Percentiles rank a stretch among this genome's conserved stretches.
Conservation (phyloP, 1,140 invertebrate genomes). For the Heliconius melpomene region DNA sequence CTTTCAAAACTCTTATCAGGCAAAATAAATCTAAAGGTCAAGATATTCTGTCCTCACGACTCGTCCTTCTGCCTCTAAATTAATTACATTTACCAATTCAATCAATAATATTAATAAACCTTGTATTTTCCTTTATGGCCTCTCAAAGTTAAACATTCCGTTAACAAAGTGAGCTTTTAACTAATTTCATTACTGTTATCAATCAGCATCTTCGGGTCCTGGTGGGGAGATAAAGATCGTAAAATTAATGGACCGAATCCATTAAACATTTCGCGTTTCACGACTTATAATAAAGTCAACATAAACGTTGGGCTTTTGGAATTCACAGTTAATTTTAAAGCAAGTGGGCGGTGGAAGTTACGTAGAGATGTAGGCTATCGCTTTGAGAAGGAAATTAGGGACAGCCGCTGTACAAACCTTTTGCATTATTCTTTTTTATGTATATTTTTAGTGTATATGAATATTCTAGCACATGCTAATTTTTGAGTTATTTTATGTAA, state of each 20-base stretch:
- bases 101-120: conserved; percentile 14
- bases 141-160: background rate
- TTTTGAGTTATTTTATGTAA: too few species aligned
- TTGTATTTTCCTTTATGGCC: background rate
- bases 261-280: conserved; percentile 30
- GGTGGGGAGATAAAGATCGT: conserved; percentile 33
- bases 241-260: conserved; percentile 31
- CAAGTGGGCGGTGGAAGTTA: background rate
- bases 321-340: conserved; percentile 27
- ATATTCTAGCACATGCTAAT: too few species aligned
- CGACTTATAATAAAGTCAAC: conserved; percentile 16
- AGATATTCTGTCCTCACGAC: background rate
- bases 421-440: conserved; percentile 1
- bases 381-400: conserved; percentile 18
- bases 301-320: conserved; percentile 31
- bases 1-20: background rate
- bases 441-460: background rate
- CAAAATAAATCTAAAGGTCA: background rate
- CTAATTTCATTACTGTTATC: conserved; percentile 26
- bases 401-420: conserved; percentile 1
- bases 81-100: conserved; percentile 10
- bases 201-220: conserved; percentile 11
- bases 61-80: background rate
- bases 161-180: conserved; percentile 4
- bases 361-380: background rate